These are phyloP conservation scores for Bombus difficillimus DNA, from an alignment of 1,140 invertebrate species.

Conservation along the genomic window DNA sequence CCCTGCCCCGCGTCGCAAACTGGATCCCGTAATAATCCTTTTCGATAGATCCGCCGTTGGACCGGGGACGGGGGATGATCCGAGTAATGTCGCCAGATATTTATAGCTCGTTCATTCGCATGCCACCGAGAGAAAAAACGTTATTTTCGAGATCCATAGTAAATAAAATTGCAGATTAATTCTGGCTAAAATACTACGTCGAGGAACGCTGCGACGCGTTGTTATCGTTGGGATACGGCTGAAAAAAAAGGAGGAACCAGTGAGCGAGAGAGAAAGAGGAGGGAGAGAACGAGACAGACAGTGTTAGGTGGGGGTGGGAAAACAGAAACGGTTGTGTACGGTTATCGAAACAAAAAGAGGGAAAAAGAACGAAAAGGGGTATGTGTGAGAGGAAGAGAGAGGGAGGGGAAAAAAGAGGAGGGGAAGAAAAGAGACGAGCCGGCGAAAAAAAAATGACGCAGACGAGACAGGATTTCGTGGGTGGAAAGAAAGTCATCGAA, in stretches of 20 bases:
- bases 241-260: background rate
- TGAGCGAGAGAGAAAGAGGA: background rate
- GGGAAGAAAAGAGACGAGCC: no score
- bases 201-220: slow-evolving; percentile 48
- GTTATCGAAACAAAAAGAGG: slow-evolving; percentile 24
- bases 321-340: slow-evolving; percentile 45
- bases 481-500: slow-evolving; percentile 40
- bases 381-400: background rate
- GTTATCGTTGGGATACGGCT: slow-evolving; percentile 44
- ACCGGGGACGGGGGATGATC: slow-evolving; percentile 26
- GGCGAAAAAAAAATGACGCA: slow-evolving; percentile 27
- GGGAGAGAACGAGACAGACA: background rate
- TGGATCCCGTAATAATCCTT: slow-evolving; percentile 49
- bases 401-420: no score
- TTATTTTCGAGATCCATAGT: slow-evolving; percentile 54
- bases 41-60: slow-evolving; percentile 36
- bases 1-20: background rate
- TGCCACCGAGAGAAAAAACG: slow-evolving; percentile 17
- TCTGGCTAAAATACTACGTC: slow-evolving; percentile 50
- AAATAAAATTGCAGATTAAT: slow-evolving; percentile 57
- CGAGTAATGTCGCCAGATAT: slow-evolving; percentile 51
- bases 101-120: slow-evolving; percentile 46
- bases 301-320: slow-evolving; percentile 21
- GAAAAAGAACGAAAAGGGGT: background rate
- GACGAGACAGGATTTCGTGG: slow-evolving; percentile 6